A percentile compares a stretch with the other conserved stretches of the same genome.
Evolutionary conservation across 2,797 vertebrate species (phyloP).

Genomic region (Semaprochilodus insignis): DNA sequence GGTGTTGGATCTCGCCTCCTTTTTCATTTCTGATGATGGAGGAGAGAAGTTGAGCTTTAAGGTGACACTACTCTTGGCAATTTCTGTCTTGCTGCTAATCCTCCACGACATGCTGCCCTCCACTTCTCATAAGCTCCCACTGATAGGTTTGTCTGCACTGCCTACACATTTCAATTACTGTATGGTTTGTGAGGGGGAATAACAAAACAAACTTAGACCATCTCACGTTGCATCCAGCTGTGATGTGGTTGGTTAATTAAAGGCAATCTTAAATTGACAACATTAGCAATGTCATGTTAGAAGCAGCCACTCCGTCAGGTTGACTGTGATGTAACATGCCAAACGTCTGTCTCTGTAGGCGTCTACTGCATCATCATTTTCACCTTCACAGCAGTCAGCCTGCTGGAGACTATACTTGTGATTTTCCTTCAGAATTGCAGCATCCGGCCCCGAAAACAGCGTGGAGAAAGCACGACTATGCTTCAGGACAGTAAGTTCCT

Average conservation of each 20-base stretch:
- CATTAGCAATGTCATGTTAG: too few relatives aligned
- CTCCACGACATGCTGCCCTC: slow-evolving; percentile 85
- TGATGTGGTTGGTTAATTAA: too few relatives aligned
- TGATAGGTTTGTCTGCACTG: slow-evolving; percentile 76
- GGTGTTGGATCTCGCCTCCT: slow-evolving; percentile 79
- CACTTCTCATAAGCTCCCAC: slow-evolving; percentile 78
- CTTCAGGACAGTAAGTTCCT: not conserved
- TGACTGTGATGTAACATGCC: not conserved
- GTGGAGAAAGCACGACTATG: not conserved
- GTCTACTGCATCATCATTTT: slow-evolving; percentile 83
- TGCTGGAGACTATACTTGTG: slow-evolving; percentile 80
- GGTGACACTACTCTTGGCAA: slow-evolving; percentile 82
- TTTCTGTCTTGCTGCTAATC: slow-evolving; percentile 85
- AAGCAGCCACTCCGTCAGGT: not conserved
- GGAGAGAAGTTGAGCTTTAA: slow-evolving; percentile 85
- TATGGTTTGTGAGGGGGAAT: not conserved
- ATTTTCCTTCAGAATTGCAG: slow-evolving; percentile 72
- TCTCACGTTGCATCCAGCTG: too few relatives aligned
- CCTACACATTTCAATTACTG: not conserved
- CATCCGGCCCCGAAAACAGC: not conserved
- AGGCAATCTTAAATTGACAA: too few relatives aligned
- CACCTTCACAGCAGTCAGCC: slow-evolving; percentile 79
- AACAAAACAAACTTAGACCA: not conserved
- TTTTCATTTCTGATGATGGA: slow-evolving; percentile 75
- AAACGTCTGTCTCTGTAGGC: slow-evolving; percentile 65